Base-by-base conservation (phyloP, 2,113 vertebrate species). In the Camelus bactrianus region DNA sequence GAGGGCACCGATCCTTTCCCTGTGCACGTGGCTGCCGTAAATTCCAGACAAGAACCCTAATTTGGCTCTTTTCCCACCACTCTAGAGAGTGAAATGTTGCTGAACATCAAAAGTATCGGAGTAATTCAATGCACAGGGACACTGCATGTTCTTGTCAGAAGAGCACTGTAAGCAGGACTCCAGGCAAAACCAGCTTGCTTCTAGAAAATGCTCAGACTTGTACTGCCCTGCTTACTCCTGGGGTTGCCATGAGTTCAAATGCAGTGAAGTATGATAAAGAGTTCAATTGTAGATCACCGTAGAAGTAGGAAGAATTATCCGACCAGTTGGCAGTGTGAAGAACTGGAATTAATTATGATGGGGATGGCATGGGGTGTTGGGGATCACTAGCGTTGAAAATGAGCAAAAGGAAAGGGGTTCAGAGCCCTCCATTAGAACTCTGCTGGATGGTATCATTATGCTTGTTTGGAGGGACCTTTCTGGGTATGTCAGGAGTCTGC, bases 201-300 rank as follows among this genome's bases (percentile, higher is more conserved):
- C 22, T 72, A 22, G 69, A 48, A 89, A 81, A 67, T 73, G 46
- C 22, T 15, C 24, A 0, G 22, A 16, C 50, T 70, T 81, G 54
- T 60, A 69, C 30, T 88, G 42, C 11, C 4, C 17, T 14, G 10
- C 26, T 67, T 81, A 75, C 9, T 60, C 22, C 15, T 35, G 50
- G 52, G 28, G n/a, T 84, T 75, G 2, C 1, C 64, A 22, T 86
- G 48, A 85, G 12, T 70, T 88, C 67, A 54, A 70, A 56, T 54
- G 46, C 75, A 83, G 52, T 80, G 72, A 91, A 70, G 10, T 54
- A 65, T 56, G 48, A n/a, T 64, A 65, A 79, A 64, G 50, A 38
- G 32, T 84, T 80, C 62, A 69, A 46, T 89, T 83, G 20, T 73
- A 72, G 87, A 73, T 94, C 84, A 94, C 16, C 4, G 35, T 82